Evolutionary conservation across 2,888 invertebrate genomes (phyloP), one percentile per base, ranked within the genome.

Genomic region (Stenchaetothrips biformis): DNA sequence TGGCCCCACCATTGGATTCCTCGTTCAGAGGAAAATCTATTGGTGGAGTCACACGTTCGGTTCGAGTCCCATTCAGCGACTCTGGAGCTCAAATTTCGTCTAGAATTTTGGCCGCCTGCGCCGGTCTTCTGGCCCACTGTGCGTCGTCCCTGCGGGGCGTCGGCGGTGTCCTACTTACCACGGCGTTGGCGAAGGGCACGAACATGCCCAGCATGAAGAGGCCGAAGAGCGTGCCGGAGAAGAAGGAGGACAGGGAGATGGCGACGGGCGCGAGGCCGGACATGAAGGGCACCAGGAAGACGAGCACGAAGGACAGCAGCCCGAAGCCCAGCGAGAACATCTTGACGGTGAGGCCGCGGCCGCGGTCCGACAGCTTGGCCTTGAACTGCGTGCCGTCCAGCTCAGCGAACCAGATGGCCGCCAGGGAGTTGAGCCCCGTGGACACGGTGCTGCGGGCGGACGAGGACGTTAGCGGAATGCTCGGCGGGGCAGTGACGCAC

Each of bases 351-450:
- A 85, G 82, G 0, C 88, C 85, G 81, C 83, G 84, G 83, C 81
- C 82, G 83, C 78, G 85, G 82, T 84, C 86, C 82, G 83, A 82
- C 9, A 84, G 83, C 27, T 83, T 82, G 53, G 83, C 82, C 48
- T 82, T 84, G 80, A 85, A 83, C 11, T 79, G 80, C 8, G 80
- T 83, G 7, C 84, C 84, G 78, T 84, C 83, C 78, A 89, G 84
- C 82, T 90, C 90, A 80, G 89, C 86, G 79, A 89, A 85, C 80
- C 88, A 87, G 13, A 89, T 89, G 6, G 90, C 89, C 3, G 90
- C 88, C 81, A 90, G 84, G 0, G 89, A 89, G 83, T 89, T 89
- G 18, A 90, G 85, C 6, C 90, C 90, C 13, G 89, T 89, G 0
- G 89, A 89, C n/a, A 90, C 87, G 8, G 90, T 89, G 83, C 90